Percentiles rank a stretch among this genome's conserved stretches.
Conservation (phyloP, 1,140 invertebrate genomes). For the Drosophila nigromelanica region DNA sequence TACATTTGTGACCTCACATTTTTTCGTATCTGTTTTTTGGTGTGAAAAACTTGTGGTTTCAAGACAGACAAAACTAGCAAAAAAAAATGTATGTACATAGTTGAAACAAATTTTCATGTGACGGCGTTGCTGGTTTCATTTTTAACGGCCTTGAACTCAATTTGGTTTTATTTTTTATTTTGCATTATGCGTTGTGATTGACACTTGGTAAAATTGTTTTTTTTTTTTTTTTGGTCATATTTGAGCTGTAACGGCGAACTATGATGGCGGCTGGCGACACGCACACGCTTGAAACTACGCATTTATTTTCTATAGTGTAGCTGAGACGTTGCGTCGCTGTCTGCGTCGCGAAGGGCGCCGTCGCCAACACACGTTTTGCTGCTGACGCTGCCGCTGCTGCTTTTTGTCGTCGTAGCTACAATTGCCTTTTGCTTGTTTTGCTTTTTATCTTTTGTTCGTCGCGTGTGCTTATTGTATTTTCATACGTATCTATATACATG, state of each 20-base stretch:
- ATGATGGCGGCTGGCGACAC: neutral
- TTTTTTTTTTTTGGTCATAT: constrained; percentile 17
- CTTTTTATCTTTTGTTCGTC: constrained; percentile 58
- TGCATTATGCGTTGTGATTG: constrained; percentile 38
- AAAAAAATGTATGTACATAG: constrained; percentile 48
- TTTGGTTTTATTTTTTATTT: constrained; percentile 40
- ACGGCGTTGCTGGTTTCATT: constrained; percentile 63
- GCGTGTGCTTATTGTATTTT: constrained; percentile 50
- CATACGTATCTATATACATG: constrained; percentile 18
- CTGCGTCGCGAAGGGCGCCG: constrained; percentile 32
- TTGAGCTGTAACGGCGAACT: constrained; percentile 11
- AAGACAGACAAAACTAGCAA: constrained; percentile 28
- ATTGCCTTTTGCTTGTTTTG: constrained; percentile 44
- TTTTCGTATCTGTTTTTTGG: constrained; percentile 52
- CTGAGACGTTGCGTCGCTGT: constrained; percentile 13
- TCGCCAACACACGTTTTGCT: constrained; percentile 42
- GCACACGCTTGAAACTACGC: constrained; percentile 53
- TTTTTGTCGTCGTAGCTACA: constrained; percentile 18
- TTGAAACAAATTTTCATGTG: constrained; percentile 61
- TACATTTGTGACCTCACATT: constrained; percentile 61
- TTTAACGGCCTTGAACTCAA: constrained; percentile 72
- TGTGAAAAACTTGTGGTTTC: constrained; percentile 75
- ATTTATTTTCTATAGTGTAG: constrained; percentile 46
- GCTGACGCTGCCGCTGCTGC: constrained; percentile 15
- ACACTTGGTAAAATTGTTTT: constrained; percentile 11